A percentile compares a stretch with the other conserved stretches of the same genome.
These are phyloP conservation scores for Parauchenoglanis ngamensis DNA, from an alignment of 2,797 vertebrate genomes.

Conservation along the genomic window DNA sequence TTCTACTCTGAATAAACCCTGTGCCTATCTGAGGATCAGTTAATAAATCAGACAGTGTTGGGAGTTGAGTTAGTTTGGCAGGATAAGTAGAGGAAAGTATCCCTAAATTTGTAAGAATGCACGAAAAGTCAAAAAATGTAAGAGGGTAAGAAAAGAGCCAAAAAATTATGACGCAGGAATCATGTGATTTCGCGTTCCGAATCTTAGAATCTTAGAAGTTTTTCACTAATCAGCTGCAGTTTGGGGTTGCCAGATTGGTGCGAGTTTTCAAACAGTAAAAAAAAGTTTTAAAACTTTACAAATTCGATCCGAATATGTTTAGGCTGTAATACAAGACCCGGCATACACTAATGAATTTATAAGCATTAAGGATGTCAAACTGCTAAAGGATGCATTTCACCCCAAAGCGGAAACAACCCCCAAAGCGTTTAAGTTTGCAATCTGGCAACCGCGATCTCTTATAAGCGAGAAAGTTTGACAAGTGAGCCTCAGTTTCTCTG, in stretches of 20 bases:
- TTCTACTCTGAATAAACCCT: not conserved
- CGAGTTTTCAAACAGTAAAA: not conserved
- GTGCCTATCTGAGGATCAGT: not conserved
- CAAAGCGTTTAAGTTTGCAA: constrained; percentile 8
- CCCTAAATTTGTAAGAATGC: constrained; percentile 10
- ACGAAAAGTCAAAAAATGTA: not conserved
- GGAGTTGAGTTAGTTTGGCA: not conserved
- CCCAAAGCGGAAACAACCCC: not conserved
- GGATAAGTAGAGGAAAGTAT: not conserved
- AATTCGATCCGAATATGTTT: too few species aligned
- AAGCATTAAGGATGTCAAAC: too few species aligned
- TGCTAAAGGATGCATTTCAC: rapidly evolving
- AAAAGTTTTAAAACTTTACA: not conserved
- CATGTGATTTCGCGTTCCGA: constrained; percentile 68
- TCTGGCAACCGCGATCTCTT: constrained; percentile 63
- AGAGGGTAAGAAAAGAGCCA: constrained; percentile 39
- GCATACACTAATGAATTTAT: not conserved
- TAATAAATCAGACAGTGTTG: not conserved
- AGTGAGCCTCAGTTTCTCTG: constrained; percentile 69
- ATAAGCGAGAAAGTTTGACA: constrained; percentile 74
- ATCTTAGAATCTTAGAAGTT: not conserved
- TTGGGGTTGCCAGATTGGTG: constrained; percentile 4
- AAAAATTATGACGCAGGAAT: constrained; percentile 69
- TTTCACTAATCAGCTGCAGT: not conserved
- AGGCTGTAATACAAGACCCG: rapidly evolving